Percentiles rank a stretch among this genome's conserved stretches.
Evolutionary conservation across 2,113 vertebrate genomes (phyloP).

Genomic region (Egretta garzetta): DNA sequence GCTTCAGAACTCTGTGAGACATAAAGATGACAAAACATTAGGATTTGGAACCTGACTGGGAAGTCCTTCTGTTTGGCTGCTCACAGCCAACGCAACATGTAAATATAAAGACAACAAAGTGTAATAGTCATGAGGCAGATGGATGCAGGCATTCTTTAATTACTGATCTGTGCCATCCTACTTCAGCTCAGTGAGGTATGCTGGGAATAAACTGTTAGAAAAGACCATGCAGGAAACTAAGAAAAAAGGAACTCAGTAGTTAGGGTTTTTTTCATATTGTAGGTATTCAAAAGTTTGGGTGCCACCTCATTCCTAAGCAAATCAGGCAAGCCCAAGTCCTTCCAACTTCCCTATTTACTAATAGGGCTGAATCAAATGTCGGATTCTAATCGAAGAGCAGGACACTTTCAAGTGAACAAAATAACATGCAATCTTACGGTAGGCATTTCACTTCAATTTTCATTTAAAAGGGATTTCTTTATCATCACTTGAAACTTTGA

Average conservation of each 20-base stretch:
- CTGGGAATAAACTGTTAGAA: neutral
- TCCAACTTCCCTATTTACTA: neutral
- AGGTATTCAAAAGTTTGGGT: neutral
- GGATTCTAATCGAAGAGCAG: neutral
- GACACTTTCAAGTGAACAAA: neutral
- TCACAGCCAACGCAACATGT: neutral
- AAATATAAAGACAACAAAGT: neutral
- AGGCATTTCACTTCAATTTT: neutral
- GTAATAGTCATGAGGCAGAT: neutral
- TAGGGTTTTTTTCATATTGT: neutral
- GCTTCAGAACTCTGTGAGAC: constrained; percentile 61
- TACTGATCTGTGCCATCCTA: neutral
- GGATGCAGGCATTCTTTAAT: neutral
- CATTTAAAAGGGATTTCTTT: neutral
- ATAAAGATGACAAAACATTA: constrained; percentile 52
- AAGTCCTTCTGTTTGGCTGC: neutral
- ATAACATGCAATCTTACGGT: neutral
- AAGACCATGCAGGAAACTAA: neutral
- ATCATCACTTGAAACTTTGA: neutral
- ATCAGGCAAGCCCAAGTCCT: neutral
- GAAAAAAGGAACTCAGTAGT: neutral
- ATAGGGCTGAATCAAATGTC: neutral
- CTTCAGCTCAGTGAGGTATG: neutral
- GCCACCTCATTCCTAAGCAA: neutral
- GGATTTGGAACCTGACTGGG: neutral